Percentiles rank a stretch among this genome's conserved stretches.
These are phyloP conservation scores for Arctopsyche grandis DNA, from an alignment of 1,140 invertebrate species.

Conservation along the genomic window DNA sequence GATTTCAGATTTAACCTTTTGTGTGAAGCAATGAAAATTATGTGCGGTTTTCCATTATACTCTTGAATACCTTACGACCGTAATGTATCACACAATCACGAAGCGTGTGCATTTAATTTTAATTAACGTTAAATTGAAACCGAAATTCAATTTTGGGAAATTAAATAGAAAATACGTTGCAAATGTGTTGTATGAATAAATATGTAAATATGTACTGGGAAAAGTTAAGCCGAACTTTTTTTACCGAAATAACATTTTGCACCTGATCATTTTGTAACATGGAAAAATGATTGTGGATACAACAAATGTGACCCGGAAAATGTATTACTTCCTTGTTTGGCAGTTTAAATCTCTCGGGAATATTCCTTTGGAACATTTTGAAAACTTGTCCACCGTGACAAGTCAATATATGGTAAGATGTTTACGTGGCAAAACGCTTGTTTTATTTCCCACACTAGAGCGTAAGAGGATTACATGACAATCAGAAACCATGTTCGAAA, in stretches of 20 bases:
- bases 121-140: too few species aligned
- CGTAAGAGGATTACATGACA: too few species aligned
- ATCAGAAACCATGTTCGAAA: background rate
- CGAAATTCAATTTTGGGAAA: too few species aligned
- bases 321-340: background rate
- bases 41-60: background rate
- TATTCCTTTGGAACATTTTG: background rate
- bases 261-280: background rate
- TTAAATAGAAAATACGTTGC: too few species aligned
- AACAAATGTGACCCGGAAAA: background rate
- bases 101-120: too few species aligned
- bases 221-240: background rate
- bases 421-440: background rate
- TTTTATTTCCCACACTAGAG: too few species aligned
- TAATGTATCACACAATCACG: background rate
- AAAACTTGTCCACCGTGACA: slow-evolving; percentile 2
- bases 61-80: slow-evolving; percentile 2
- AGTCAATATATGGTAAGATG: background rate
- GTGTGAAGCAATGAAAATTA: background rate
- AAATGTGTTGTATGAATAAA: too few species aligned
- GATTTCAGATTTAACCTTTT: background rate
- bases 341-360: background rate
- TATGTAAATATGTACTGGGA: too few species aligned
- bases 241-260: background rate
- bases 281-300: background rate